phyloP scores from a whole-genome alignment of 2,797 vertebrate genomes.

The Coilia nasus region DNA sequence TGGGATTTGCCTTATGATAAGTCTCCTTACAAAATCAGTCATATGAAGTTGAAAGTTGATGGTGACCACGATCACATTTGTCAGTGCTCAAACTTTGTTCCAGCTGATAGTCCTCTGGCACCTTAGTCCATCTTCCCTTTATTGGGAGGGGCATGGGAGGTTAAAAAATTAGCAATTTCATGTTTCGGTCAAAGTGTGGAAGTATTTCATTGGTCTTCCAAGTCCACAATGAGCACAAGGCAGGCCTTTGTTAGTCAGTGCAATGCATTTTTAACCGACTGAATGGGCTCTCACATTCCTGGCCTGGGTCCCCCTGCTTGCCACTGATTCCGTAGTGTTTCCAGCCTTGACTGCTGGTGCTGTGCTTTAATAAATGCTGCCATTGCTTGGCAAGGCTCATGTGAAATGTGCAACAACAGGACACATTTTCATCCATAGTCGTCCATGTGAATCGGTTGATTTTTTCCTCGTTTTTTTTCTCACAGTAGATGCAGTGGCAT shows the following conservation, averaged over 20 bases:
- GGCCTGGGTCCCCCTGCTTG: conserved; percentile 70
- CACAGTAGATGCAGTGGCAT: not conserved
- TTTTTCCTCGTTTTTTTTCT: not conserved
- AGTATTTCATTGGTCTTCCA: conserved; percentile 70
- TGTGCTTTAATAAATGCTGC: conserved; percentile 64
- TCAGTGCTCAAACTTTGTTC: not conserved
- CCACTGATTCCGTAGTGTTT: conserved; percentile 70
- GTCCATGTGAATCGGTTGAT: conserved; percentile 14
- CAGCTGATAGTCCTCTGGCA: conserved; percentile 41
- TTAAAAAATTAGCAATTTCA: conserved; percentile 59
- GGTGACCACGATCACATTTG: not conserved
- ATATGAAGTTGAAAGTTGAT: not conserved
- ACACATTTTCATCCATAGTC: conserved; percentile 15
- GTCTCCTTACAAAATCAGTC: not conserved
- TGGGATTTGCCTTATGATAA: not conserved
- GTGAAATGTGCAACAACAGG: conserved; percentile 19
- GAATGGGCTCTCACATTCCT: conserved; percentile 77
- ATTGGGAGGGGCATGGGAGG: not conserved
- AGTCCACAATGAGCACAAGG: conserved; percentile 77
- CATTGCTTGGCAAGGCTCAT: conserved; percentile 23
- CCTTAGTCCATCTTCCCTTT: not conserved
- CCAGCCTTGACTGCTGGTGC: conserved; percentile 75
- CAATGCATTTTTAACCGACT: conserved; percentile 77
- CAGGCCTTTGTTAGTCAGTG: conserved; percentile 73
- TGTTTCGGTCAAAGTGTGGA: conserved; percentile 57